These are phyloP conservation scores for Hylia prasina DNA, from an alignment of 2,113 vertebrate species.

Conservation along the genomic window DNA sequence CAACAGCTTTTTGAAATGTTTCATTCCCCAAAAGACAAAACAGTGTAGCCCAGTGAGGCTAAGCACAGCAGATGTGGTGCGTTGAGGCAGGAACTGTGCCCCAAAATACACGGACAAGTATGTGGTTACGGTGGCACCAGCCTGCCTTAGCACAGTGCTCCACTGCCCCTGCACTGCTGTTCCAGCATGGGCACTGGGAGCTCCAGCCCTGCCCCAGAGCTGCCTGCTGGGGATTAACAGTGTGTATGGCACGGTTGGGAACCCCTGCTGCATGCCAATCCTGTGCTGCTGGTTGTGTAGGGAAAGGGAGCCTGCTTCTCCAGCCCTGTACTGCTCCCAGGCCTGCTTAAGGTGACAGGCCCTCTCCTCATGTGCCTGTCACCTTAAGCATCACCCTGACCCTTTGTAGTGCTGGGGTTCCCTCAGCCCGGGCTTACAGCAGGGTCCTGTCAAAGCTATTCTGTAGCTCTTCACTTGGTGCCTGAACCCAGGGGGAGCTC, in stretches of 20 bases:
- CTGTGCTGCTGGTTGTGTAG: neutral
- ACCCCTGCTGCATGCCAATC: neutral
- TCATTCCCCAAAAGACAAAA: neutral
- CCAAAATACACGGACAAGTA: rapidly evolving
- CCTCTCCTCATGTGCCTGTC: rapidly evolving
- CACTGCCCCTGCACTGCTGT: rapidly evolving
- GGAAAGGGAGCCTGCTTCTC: neutral
- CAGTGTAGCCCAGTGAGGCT: neutral
- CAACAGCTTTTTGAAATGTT: neutral
- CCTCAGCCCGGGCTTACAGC: neutral
- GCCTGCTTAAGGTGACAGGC: too few species aligned
- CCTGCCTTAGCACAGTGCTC: neutral
- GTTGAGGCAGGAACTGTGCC: neutral
- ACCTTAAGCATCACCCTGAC: neutral
- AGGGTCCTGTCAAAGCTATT: neutral
- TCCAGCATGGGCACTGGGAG: rapidly evolving
- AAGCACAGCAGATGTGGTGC: rapidly evolving
- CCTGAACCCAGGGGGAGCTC: neutral
- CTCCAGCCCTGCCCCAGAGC: neutral
- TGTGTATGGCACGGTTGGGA: rapidly evolving
- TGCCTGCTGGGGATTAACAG: neutral
- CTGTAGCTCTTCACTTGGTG: neutral
- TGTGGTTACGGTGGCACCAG: neutral
- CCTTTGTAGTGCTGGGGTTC: rapidly evolving
- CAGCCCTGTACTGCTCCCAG: neutral